phyloP scores from a whole-genome alignment of 2,113 vertebrate species.

The Chlamydotis undulata region DNA sequence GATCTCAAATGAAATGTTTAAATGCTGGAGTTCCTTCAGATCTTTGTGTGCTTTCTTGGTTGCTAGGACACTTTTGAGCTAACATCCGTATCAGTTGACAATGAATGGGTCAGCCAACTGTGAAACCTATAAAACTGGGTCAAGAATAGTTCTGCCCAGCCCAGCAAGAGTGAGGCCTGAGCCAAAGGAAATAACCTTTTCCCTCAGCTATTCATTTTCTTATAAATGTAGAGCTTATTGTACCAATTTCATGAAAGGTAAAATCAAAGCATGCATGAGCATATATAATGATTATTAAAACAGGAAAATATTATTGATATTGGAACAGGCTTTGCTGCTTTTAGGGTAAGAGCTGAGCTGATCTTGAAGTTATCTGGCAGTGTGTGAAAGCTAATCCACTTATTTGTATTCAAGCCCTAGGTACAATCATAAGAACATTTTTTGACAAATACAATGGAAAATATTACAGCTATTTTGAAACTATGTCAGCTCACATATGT shows the following conservation, averaged over 20 bases:
- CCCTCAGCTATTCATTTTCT: conserved; percentile 26
- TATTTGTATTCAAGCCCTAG: conserved; percentile 28
- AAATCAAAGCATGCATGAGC: conserved; percentile 26
- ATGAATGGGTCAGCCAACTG: conserved; percentile 48
- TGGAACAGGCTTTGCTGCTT: conserved; percentile 46
- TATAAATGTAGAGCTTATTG: conserved; percentile 17
- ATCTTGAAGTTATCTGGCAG: conserved; percentile 22
- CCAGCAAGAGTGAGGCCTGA: neutral
- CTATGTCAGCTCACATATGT: conserved; percentile 31
- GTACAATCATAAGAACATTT: neutral
- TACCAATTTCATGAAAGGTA: conserved; percentile 15
- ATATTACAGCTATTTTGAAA: conserved; percentile 46
- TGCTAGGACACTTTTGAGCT: conserved; percentile 47
- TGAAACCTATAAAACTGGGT: conserved; percentile 52
- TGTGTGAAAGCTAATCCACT: neutral
- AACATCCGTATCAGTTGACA: conserved; percentile 36
- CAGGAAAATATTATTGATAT: conserved; percentile 52
- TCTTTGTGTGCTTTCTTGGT: conserved; percentile 53
- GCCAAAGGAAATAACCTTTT: conserved; percentile 58
- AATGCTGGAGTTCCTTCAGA: conserved; percentile 16
- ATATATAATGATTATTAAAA: conserved; percentile 47
- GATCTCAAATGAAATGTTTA: neutral
- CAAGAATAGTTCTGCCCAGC: conserved; percentile 48
- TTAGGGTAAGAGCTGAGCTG: neutral
- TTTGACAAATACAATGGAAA: conserved; percentile 56